These are phyloP conservation scores for Tolypeutes matacus DNA, from an alignment of 2,797 vertebrate species.

Conservation along the genomic window DNA sequence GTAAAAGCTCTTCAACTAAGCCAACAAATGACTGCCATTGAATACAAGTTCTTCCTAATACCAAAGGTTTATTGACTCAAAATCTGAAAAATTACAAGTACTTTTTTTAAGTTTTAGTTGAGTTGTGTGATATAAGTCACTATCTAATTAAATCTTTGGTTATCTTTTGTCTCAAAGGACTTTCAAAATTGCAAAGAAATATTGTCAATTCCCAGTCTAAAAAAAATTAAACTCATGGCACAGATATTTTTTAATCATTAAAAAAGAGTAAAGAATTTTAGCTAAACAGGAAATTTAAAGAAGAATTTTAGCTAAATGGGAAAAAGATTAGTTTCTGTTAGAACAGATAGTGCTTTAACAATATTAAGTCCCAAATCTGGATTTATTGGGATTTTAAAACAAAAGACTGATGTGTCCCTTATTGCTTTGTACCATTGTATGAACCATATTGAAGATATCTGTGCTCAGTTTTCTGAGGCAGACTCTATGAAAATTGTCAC, in stretches of 20 bases:
- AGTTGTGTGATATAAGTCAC: background rate
- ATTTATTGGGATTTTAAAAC: conserved; percentile 41
- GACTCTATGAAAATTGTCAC: background rate
- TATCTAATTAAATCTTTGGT: background rate
- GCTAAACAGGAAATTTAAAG: background rate
- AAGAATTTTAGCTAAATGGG: background rate
- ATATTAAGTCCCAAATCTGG: background rate
- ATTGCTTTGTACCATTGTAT: background rate
- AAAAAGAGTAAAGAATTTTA: conserved; percentile 6
- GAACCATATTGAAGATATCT: background rate
- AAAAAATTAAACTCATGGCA: background rate
- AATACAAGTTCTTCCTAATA: background rate
- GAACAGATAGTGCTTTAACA: background rate
- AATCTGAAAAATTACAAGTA: background rate
- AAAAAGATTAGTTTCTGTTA: background rate
- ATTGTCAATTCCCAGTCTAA: background rate
- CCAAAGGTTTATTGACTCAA: conserved; percentile 29
- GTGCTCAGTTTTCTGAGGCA: background rate
- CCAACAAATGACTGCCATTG: background rate
- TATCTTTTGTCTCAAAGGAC: conserved; percentile 30
- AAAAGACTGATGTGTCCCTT: background rate
- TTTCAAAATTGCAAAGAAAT: conserved; percentile 37
- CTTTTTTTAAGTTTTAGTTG: conserved; percentile 12
- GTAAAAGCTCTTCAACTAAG: background rate
- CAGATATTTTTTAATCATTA: background rate